These are phyloP conservation scores for Graphium colonna DNA, from an alignment of 2,888 invertebrate genomes.

Conservation along the genomic window DNA sequence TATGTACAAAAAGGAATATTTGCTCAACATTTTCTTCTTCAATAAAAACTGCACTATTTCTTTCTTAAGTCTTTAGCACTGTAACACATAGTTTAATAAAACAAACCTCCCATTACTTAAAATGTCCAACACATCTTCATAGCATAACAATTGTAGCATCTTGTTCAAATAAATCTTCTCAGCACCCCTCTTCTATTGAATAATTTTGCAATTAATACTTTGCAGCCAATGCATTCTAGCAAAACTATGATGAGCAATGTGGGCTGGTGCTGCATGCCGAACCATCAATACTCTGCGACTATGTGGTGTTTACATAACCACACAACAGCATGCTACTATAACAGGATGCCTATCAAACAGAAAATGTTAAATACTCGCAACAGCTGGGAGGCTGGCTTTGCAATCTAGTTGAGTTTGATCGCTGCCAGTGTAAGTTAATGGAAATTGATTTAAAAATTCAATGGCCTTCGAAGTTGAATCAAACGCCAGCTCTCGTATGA, in stretches of 20 bases:
- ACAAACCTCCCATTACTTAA: constrained; percentile 26
- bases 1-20: constrained; percentile 1
- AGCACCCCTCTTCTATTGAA: constrained; percentile 41
- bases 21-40: constrained; percentile 9
- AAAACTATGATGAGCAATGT: constrained; percentile 54
- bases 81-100: constrained; percentile 30
- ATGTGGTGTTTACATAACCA: constrained; percentile 61
- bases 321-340: constrained; percentile 61
- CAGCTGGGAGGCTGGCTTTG: constrained; percentile 86
- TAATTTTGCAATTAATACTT: constrained; percentile 41
- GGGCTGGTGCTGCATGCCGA: constrained; percentile 35
- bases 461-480: constrained; percentile 89
- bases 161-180: constrained; percentile 27
- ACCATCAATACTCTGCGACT: constrained; percentile 43
- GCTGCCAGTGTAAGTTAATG: constrained; percentile 85
- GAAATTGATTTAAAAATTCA: constrained; percentile 92
- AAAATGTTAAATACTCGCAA: constrained; percentile 79
- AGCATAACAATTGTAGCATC: constrained; percentile 13
- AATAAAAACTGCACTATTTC: constrained; percentile 23
- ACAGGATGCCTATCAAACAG: constrained; percentile 59
- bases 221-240: constrained; percentile 56
- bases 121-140: constrained; percentile 16
- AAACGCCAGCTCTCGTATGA: constrained; percentile 94
- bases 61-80: constrained; percentile 31
- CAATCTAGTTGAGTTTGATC: constrained; percentile 91